Evolutionary conservation across 2,113 vertebrate genomes (phyloP).

Genomic region (Calyptommatus sinebrachiatus): DNA sequence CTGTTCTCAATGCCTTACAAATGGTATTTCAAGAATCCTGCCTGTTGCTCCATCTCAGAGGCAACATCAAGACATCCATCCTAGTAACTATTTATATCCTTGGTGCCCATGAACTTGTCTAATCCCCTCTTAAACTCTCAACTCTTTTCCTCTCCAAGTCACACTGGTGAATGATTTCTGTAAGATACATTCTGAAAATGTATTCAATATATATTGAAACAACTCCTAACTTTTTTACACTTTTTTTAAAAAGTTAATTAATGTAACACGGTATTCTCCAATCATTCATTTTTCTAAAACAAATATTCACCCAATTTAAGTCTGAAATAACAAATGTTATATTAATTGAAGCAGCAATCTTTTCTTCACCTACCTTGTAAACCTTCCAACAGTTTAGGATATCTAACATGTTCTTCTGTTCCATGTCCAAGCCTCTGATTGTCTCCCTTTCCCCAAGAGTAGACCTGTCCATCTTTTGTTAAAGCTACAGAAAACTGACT

Average conservation of each 20-base stretch:
- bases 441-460: slow-evolving; percentile 98
- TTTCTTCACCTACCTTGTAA: slow-evolving; percentile 80
- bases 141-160: no score
- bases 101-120: no score
- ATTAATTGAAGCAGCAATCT: background rate
- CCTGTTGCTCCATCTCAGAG: no score
- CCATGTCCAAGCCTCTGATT: slow-evolving; percentile 96
- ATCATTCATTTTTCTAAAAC: background rate
- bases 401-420: slow-evolving; percentile 93
- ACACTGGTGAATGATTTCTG: no score
- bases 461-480: slow-evolving; percentile 94
- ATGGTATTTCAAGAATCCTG: no score
- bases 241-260: background rate
- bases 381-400: slow-evolving; percentile 91
- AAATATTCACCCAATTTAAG: background rate
- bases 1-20: no score
- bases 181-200: background rate
- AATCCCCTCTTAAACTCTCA: no score
- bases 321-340: background rate
- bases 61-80: no score
- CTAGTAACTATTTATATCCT: no score
- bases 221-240: background rate
- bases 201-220: background rate
- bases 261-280: background rate
- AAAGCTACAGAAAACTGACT: slow-evolving; percentile 96